Percentiles rank a stretch among this genome's conserved stretches.
These are phyloP conservation scores for Gopherus evgoodei DNA, from an alignment of 2,113 vertebrate genomes.

Conservation along the genomic window DNA sequence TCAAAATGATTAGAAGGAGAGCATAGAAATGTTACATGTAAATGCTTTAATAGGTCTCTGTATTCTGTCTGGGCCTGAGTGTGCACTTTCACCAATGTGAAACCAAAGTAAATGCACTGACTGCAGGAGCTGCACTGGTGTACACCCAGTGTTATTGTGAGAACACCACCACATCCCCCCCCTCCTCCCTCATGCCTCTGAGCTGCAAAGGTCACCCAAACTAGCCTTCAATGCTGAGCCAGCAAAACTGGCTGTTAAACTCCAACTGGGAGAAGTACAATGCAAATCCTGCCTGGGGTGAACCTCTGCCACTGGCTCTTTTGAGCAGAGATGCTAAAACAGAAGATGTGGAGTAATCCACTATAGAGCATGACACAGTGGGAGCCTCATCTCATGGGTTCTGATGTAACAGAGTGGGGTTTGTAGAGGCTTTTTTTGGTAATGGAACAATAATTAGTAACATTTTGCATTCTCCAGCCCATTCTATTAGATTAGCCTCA, in stretches of 20 bases:
- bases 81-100: too few species aligned
- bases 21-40: background rate
- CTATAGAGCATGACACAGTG: background rate
- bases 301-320: background rate
- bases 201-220: rapidly evolving
- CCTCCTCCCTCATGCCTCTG: background rate
- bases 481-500: background rate
- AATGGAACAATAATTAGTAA: background rate
- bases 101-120: background rate
- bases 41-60: background rate
- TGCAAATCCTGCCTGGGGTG: background rate
- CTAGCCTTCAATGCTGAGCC: background rate
- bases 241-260: rapidly evolving
- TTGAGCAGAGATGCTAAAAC: background rate
- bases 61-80: background rate
- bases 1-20: background rate
- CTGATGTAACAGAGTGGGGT: background rate
- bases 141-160: background rate
- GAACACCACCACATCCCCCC: too few species aligned
- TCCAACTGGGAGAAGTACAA: background rate
- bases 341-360: background rate
- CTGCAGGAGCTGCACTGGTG: background rate
- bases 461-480: background rate
- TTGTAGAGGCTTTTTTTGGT: background rate
- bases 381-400: background rate